phyloP scores from a whole-genome alignment of 2,797 vertebrate genomes.

The Furcifer pardalis region DNA sequence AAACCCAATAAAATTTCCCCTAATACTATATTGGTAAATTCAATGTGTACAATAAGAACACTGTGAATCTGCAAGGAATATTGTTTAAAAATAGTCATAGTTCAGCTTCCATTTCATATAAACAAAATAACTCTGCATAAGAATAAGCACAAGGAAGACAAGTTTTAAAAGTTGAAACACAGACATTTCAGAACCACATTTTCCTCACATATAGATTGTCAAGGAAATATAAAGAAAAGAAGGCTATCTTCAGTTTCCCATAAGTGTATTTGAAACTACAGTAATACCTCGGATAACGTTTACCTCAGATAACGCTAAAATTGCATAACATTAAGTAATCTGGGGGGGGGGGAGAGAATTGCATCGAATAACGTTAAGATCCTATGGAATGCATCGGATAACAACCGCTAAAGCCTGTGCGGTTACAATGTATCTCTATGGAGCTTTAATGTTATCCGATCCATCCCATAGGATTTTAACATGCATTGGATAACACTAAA shows the following conservation, averaged over 20 bases:
- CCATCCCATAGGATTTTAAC: too few species aligned
- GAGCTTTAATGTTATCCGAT: too few species aligned
- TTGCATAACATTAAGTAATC: too few species aligned
- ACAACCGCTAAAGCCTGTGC: too few species aligned
- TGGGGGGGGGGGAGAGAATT: too few species aligned
- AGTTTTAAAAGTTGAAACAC: not conserved
- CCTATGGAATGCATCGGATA: too few species aligned
- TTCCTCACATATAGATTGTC: not conserved
- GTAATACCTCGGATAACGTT: too few species aligned
- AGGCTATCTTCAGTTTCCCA: not conserved
- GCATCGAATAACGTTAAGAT: too few species aligned
- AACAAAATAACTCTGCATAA: constrained; percentile 26
- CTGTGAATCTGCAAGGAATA: not conserved
- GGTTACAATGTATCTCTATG: too few species aligned
- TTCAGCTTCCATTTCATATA: constrained; percentile 23
- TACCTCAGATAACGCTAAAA: too few species aligned
- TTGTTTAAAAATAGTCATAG: constrained; percentile 18
- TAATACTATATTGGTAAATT: not conserved
- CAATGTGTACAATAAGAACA: not conserved
- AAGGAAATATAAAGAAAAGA: not conserved
- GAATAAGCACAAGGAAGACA: constrained; percentile 20
- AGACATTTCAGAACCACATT: not conserved
- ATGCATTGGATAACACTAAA: too few species aligned
- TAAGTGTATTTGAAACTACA: not conserved
- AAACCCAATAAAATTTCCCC: not conserved